Conservation (phyloP, 1,140 invertebrate species). For the Protaetia brevitarsis region DNA sequence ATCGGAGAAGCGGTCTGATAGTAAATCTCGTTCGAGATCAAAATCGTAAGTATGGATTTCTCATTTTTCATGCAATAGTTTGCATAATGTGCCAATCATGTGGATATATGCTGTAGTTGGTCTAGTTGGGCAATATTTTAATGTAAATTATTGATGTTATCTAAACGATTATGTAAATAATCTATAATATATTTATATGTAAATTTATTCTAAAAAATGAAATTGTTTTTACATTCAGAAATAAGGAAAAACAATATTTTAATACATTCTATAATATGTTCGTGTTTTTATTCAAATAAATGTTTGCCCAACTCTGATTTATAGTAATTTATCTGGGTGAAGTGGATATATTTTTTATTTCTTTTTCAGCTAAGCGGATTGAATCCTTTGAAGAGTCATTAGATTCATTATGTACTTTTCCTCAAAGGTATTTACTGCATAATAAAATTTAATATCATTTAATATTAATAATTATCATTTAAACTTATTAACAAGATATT, state of each 20-base stretch:
- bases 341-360: background rate
- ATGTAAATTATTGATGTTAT: background rate
- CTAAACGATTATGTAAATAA: background rate
- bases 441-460: slow-evolving; percentile 20
- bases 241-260: too few relatives aligned
- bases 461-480: slow-evolving; percentile 16
- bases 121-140: too few relatives aligned
- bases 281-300: too few relatives aligned
- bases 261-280: too few relatives aligned
- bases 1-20: slow-evolving; percentile 50
- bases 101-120: background rate
- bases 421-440: slow-evolving; percentile 19
- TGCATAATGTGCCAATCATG: background rate
- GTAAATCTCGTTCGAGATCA: slow-evolving; percentile 52
- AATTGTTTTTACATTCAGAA: too few relatives aligned
- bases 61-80: background rate
- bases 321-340: too few relatives aligned
- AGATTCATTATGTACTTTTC: slow-evolving; percentile 13
- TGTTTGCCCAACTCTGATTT: too few relatives aligned
- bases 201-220: background rate
- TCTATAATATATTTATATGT: background rate
- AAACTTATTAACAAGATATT: slow-evolving; percentile 19
- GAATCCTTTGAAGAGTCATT: slow-evolving; percentile 19
- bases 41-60: slow-evolving; percentile 38
- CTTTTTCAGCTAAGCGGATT: slow-evolving; percentile 16